Evolutionary conservation across 2,888 invertebrate genomes (phyloP), one percentile per base, ranked within the genome.

Genomic region (Andrena camellia): DNA sequence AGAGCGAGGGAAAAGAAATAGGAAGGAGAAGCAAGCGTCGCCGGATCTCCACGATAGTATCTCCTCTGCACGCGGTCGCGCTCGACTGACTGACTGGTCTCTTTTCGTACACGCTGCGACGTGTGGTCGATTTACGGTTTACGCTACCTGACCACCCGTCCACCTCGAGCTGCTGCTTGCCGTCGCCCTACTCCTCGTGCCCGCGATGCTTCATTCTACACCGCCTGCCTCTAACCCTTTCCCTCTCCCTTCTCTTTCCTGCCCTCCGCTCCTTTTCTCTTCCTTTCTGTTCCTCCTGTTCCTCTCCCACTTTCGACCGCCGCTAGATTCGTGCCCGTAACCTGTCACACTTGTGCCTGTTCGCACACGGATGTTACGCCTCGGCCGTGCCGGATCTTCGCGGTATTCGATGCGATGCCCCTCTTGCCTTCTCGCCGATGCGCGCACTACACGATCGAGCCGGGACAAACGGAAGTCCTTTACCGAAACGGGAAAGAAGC

Each of bases 1-100:
- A 75, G n/a, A 50, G 26, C 33, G 29, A 74, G 42, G 23, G 68
- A 54, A 70, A 74, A 42, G 42, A 42, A 71, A 72, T 67, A 72
- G 83, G 68, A 78, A 76, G 71, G 67, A 71, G 72, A 66, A 54
- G 35, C 66, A 48, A 69, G 33, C 72, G 76, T 83, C 73, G 68
- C 67, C 62, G 57, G 52, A 74, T 57, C 60, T 69, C 35, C 59
- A 75, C 60, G 70, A 68, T 33, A 72, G 63, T 23, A 13, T 75
- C 76, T 71, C 62, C 75, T 60, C 76, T 77, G 77, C 87, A 87
- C 86, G 87, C 84, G 80, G 83, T 68, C 81, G 86, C 74, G 72
- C 87, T 80, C 74, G 81, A 83, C 81, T 79, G 78, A 60, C 67
- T 23, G 75, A 78, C 73, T 17, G 63, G 59, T 71, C 78, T 50